Percentiles rank a stretch among this genome's conserved stretches.
Evolutionary conservation across 2,113 vertebrate species (phyloP).

Genomic region (Halcyon malimbica): DNA sequence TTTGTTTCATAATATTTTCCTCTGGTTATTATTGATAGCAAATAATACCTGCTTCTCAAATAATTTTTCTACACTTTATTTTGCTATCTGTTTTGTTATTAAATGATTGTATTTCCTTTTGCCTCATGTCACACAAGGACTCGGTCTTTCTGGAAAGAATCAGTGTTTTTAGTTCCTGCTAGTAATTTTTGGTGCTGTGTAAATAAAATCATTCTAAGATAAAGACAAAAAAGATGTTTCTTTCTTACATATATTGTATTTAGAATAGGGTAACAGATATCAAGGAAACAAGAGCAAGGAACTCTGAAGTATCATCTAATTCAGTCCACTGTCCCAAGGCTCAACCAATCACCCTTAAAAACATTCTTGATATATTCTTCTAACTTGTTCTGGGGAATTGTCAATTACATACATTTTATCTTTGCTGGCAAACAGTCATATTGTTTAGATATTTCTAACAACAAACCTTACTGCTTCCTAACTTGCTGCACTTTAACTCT

Average conservation of each 20-base stretch:
- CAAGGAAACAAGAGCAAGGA: neutral
- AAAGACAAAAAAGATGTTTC: neutral
- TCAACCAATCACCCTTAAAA: neutral
- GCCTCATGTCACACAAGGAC: neutral
- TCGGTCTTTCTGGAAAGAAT: neutral
- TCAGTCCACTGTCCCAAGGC: neutral
- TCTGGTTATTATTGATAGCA: neutral
- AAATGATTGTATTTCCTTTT: neutral
- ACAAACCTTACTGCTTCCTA: neutral
- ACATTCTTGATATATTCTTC: neutral
- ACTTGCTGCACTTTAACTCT: neutral
- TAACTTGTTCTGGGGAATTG: neutral
- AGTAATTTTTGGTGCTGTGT: neutral
- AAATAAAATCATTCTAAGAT: neutral
- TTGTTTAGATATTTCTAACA: neutral
- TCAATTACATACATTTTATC: neutral
- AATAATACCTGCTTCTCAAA: neutral
- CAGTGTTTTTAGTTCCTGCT: neutral
- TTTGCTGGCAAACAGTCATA: neutral
- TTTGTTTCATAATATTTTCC: neutral
- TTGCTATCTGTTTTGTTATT: neutral
- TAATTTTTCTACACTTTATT: neutral
- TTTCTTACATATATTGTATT: neutral
- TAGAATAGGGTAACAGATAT: neutral
- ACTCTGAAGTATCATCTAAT: neutral